A percentile compares a stretch with the other conserved stretches of the same genome.
These are phyloP conservation scores for Rallus crepitans DNA, from an alignment of 2,797 vertebrate genomes.

Conservation along the genomic window DNA sequence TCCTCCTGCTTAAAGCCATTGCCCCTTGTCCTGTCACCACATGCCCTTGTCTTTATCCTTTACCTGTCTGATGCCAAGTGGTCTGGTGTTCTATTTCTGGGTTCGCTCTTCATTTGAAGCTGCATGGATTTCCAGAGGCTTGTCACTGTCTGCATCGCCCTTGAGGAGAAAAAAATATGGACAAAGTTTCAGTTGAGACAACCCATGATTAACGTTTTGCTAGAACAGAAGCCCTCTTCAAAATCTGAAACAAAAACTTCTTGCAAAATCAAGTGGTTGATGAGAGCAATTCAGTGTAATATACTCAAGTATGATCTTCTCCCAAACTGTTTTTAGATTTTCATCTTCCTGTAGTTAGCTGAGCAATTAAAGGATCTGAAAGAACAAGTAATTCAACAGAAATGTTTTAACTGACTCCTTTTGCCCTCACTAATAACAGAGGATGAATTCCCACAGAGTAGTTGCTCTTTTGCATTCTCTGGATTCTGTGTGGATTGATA, in stretches of 20 bases:
- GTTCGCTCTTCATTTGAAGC: conserved; percentile 64
- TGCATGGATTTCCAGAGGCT: conserved; percentile 38
- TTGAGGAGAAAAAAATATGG: conserved; percentile 7
- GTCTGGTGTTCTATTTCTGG: conserved; percentile 65
- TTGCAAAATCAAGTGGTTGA: conserved; percentile 10
- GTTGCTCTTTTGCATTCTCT: conserved; percentile 29
- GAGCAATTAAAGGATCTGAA: conserved; percentile 35
- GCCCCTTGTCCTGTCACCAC: too few species aligned
- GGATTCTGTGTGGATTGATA: conserved; percentile 48
- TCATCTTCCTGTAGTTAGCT: neutral
- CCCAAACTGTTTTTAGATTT: neutral
- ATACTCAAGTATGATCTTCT: neutral
- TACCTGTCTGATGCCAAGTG: conserved; percentile 73
- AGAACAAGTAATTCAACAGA: conserved; percentile 38
- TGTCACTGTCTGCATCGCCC: conserved; percentile 49
- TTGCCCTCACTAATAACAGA: conserved; percentile 38
- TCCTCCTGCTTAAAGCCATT: too few species aligned
- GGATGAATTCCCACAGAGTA: conserved; percentile 28
- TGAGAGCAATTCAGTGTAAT: neutral
- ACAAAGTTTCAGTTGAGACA: neutral
- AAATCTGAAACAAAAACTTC: conserved; percentile 3
- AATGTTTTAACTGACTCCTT: conserved; percentile 51
- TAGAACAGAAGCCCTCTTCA: conserved; percentile 23
- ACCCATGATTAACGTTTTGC: neutral
- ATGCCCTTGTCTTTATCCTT: neutral